These are phyloP conservation scores for Hypena proboscidalis DNA, from an alignment of 2,888 invertebrate genomes.

Conservation along the genomic window DNA sequence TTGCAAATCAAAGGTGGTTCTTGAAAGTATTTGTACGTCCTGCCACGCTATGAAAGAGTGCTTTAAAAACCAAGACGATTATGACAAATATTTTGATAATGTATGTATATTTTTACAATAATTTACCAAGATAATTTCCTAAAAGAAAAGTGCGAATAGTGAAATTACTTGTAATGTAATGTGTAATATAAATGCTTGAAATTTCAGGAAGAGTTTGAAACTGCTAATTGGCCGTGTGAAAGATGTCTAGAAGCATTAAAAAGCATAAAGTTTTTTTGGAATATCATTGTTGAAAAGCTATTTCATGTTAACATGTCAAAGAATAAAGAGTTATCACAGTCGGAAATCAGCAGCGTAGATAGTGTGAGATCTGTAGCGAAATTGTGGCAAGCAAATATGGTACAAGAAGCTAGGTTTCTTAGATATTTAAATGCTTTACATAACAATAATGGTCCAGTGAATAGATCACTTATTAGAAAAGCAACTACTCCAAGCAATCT, in stretches of 20 bases:
- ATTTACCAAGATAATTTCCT: not conserved
- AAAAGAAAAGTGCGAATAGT: too few relatives aligned
- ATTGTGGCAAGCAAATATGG: constrained; percentile 67
- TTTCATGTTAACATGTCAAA: constrained; percentile 60
- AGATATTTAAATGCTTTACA: constrained; percentile 50
- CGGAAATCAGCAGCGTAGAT: constrained; percentile 36
- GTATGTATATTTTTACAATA: constrained; percentile 45
- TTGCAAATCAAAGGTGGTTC: constrained; percentile 70
- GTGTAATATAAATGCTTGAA: too few relatives aligned
- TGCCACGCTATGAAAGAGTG: constrained; percentile 69
- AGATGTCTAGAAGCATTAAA: constrained; percentile 73
- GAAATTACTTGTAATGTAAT: too few relatives aligned
- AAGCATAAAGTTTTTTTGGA: constrained; percentile 78
- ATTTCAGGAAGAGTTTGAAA: constrained; percentile 73
- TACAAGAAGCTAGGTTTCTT: constrained; percentile 61
- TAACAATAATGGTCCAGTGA: constrained; percentile 13
- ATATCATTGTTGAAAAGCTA: constrained; percentile 69
- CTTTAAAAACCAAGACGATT: constrained; percentile 57
- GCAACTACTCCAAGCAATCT: constrained; percentile 10
- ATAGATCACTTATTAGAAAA: constrained; percentile 1
- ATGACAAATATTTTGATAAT: constrained; percentile 70
- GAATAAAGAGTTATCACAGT: constrained; percentile 37
- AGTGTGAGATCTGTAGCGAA: constrained; percentile 60
- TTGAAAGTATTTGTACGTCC: constrained; percentile 70
- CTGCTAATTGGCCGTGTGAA: constrained; percentile 77